These are phyloP conservation scores for Panzeria rudis DNA, from an alignment of 2,888 invertebrate species.

Conservation along the genomic window DNA sequence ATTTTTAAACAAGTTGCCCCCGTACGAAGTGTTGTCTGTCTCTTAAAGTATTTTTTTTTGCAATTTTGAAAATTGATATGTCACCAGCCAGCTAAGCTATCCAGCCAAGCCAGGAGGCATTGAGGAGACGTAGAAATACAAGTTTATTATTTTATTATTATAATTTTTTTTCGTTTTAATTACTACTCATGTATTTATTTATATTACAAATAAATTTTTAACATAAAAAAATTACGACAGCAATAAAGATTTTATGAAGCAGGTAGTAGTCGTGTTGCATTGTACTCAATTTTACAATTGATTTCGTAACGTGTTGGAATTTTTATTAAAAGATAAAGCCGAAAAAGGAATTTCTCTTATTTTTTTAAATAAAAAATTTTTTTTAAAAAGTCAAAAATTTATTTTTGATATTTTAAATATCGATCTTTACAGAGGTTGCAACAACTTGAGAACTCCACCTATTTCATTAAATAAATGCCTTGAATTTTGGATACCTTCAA, in stretches of 20 bases:
- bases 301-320: background rate
- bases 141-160: constrained; percentile 10
- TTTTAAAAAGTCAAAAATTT: no score
- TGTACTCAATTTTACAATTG: background rate
- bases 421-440: no score
- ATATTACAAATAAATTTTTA: background rate
- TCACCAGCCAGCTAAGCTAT: constrained; percentile 27
- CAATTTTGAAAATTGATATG: constrained; percentile 36
- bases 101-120: no score
- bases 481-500: no score
- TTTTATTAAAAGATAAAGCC: background rate
- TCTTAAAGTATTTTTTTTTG: constrained; percentile 3
- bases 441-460: no score
- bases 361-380: no score
- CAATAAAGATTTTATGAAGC: background rate
- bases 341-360: no score
- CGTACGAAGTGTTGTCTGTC: background rate
- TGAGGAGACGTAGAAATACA: constrained; percentile 3
- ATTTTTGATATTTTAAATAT: no score
- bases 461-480: no score
- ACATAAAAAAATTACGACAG: background rate
- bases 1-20: constrained; percentile 22
- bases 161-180: background rate
- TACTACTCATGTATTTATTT: background rate
- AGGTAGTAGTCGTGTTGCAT: background rate